These are phyloP conservation scores for Fistularia tabacaria DNA, from an alignment of 2,797 vertebrate genomes.

Conservation along the genomic window DNA sequence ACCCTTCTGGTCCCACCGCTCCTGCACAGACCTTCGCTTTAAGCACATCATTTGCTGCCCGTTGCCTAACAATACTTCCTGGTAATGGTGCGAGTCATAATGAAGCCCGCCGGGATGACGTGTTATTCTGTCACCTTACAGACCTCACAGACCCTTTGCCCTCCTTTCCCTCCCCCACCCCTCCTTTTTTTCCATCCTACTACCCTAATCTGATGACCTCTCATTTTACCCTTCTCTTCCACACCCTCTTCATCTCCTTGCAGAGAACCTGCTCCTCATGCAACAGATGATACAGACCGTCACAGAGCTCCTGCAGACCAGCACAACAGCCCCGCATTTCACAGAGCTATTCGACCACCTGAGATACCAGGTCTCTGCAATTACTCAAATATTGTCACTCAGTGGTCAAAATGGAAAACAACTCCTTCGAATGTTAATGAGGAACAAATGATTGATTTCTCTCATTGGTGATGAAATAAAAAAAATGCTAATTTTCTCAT, in stretches of 20 bases:
- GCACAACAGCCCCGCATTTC: constrained; percentile 45
- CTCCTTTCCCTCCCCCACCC: constrained; percentile 9
- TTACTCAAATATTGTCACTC: not conserved
- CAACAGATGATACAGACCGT: constrained; percentile 46
- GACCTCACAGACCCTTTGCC: constrained; percentile 21
- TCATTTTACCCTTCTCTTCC: constrained; percentile 20
- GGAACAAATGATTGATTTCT: constrained; percentile 1
- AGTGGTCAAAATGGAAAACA: constrained; percentile 6
- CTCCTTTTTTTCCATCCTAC: constrained; percentile 17
- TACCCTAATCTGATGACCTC: constrained; percentile 25
- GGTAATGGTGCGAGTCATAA: constrained; percentile 59
- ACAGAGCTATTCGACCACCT: constrained; percentile 40
- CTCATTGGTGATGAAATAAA: no score
- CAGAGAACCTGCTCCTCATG: constrained; percentile 64
- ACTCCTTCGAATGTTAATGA: not conserved
- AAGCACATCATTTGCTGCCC: constrained; percentile 62
- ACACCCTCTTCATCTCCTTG: constrained; percentile 6
- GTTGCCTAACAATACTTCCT: constrained; percentile 44
- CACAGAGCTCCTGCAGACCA: constrained; percentile 45
- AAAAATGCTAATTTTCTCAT: no score
- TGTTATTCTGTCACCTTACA: constrained; percentile 63
- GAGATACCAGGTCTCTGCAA: constrained; percentile 56
- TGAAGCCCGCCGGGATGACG: constrained; percentile 65
- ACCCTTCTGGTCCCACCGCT: constrained; percentile 58
- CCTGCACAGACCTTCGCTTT: constrained; percentile 49